These are phyloP conservation scores for Cosmopolites sordidus DNA, from an alignment of 2,888 invertebrate species.

Conservation along the genomic window DNA sequence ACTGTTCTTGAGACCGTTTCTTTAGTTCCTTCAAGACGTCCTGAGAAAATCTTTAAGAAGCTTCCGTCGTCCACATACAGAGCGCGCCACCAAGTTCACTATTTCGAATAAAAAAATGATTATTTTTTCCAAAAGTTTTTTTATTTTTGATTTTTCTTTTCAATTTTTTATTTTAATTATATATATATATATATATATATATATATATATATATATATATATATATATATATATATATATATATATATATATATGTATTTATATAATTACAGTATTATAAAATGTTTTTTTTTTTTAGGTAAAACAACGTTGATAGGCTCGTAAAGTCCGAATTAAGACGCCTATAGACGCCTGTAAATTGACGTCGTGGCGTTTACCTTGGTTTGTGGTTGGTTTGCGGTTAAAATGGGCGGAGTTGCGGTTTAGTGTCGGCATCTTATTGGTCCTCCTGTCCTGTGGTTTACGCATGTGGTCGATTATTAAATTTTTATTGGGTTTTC, in stretches of 20 bases:
- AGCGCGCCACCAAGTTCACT: constrained; percentile 42
- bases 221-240: too few relatives aligned
- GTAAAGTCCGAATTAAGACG: constrained; percentile 36
- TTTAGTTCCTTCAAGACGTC: constrained; percentile 29
- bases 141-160: too few relatives aligned
- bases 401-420: constrained; percentile 51
- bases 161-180: too few relatives aligned
- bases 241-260: too few relatives aligned
- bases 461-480: constrained; percentile 52
- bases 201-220: too few relatives aligned
- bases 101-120: too few relatives aligned
- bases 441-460: constrained; percentile 57
- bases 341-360: constrained; percentile 41
- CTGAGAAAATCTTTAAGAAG: constrained; percentile 40
- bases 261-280: too few relatives aligned
- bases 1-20: constrained; percentile 20
- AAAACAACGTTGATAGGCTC: constrained; percentile 17
- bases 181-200: too few relatives aligned
- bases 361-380: constrained; percentile 47
- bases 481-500: constrained; percentile 47
- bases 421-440: constrained; percentile 55
- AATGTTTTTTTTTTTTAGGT: too few relatives aligned
- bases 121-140: too few relatives aligned
- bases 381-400: constrained; percentile 52
- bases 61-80: constrained; percentile 40